Evolutionary conservation across 2,888 invertebrate species (phyloP), one percentile per base, ranked within the genome.

Genomic region (Phengaris arion): DNA sequence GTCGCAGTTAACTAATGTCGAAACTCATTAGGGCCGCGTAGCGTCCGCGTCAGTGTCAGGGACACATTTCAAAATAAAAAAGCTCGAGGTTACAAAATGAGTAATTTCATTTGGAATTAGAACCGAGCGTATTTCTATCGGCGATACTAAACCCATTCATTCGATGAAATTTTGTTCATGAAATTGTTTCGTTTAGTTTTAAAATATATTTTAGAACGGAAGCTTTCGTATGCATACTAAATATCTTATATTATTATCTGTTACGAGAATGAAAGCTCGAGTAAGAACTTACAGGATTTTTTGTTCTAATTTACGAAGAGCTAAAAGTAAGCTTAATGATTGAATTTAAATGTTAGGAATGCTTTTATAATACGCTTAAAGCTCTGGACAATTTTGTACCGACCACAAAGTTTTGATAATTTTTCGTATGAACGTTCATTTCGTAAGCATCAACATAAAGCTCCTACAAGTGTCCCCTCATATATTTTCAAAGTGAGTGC

Each of bases 41-140:
- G 84, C 88, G 87, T 93, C 92, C 89, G 84, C 88, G 87, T 93
- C 93, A 93, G 90, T 92, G 93, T 92, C 93, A 92, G 84, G 91
- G 92, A 82, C 92, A 89, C 84, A 87, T 89, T 88, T 88, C 89
- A 89, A 91, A 92, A 90, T 88, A 91, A 88, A 88, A 84, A 83
- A 84, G 83, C 84, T 83, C 84, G 83, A 84, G 83, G 75, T 52
- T 72, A 52, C 51, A 54, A 52, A 72, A 72, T 72, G 72, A 72
- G 52, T 54, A 52, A 72, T 72, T 72, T 51, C 86, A 90, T 76
- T 90, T 89, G 88, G 91, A 91, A 91, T 89, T 87, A 85, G 85
- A 89, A 90, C 88, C 12, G 64, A 59, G 4, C 10, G 0, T 59
- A 59, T 59, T 59, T 64, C 64, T 64, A 64, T 64, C 35, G 64